Evolutionary conservation across 2,113 vertebrate genomes (phyloP).

Genomic region (Xenopus borealis): DNA sequence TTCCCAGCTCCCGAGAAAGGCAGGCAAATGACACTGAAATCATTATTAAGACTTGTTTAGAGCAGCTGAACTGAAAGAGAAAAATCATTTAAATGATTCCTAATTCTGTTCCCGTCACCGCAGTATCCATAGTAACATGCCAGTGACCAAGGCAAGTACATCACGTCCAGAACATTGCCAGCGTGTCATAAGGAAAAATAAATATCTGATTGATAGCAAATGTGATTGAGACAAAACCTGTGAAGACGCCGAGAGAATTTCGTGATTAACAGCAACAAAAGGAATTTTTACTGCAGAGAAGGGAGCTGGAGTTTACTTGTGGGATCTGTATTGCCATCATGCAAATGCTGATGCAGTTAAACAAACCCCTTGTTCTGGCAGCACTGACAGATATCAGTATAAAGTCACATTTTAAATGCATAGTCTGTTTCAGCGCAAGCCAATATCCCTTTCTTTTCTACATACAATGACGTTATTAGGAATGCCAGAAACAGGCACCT

Average conservation of each 20-base stretch:
- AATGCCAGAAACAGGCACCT: too few species aligned
- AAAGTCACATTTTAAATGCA: too few species aligned
- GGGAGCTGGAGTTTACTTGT: too few species aligned
- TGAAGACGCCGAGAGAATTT: background rate
- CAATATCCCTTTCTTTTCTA: too few species aligned
- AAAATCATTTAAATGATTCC: slow-evolving; percentile 31
- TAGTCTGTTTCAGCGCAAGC: too few species aligned
- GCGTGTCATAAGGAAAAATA: slow-evolving; percentile 34
- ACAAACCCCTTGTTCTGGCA: too few species aligned
- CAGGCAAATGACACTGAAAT: background rate
- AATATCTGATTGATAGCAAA: slow-evolving; percentile 36
- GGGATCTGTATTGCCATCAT: too few species aligned
- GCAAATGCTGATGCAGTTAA: too few species aligned
- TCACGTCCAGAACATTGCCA: slow-evolving; percentile 34
- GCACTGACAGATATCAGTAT: too few species aligned
- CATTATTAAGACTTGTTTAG: slow-evolving; percentile 7
- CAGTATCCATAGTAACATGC: slow-evolving; percentile 42
- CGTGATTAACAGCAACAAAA: background rate
- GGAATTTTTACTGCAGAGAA: background rate
- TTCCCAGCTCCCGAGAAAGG: background rate
- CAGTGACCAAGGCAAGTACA: slow-evolving; percentile 38
- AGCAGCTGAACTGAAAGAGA: slow-evolving; percentile 15
- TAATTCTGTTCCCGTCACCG: slow-evolving; percentile 40
- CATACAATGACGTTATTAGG: too few species aligned
- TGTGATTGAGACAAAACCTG: slow-evolving; percentile 3